phyloP scores from a whole-genome alignment of 2,888 invertebrate species.

The Xylota sylvarum region DNA sequence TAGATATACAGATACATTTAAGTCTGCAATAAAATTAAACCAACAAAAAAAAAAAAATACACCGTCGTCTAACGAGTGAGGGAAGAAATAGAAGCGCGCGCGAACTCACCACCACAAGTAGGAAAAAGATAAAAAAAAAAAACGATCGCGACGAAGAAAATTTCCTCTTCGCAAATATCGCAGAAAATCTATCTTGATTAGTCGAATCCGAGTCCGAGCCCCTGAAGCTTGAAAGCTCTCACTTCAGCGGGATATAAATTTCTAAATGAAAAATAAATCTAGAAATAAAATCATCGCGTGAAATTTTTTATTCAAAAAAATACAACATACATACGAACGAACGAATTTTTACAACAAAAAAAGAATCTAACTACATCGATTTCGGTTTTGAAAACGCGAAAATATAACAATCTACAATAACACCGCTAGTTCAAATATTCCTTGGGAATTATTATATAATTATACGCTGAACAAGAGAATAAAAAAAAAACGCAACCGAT shows the following conservation, averaged over 20 bases:
- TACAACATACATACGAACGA: constrained; percentile 65
- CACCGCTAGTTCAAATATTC: constrained; percentile 76
- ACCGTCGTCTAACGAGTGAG: constrained; percentile 41
- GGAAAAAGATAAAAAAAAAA: constrained; percentile 33
- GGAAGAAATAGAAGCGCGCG: constrained; percentile 56
- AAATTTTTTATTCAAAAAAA: constrained; percentile 41
- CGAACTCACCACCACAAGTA: constrained; percentile 52
- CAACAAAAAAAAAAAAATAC: constrained; percentile 68
- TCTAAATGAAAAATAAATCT: constrained; percentile 42
- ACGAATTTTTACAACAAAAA: constrained; percentile 54
- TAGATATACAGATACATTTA: constrained; percentile 65
- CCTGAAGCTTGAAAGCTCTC: constrained; percentile 83
- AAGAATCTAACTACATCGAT: constrained; percentile 65
- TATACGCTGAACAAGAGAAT: constrained; percentile 47
- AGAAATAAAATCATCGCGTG: constrained; percentile 65
- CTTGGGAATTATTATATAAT: constrained; percentile 71
- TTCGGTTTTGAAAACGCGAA: constrained; percentile 70
- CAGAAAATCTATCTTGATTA: constrained; percentile 80
- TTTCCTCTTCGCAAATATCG: constrained; percentile 81
- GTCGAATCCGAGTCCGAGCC: constrained; percentile 85
- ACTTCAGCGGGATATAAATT: constrained; percentile 75
- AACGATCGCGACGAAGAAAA: constrained; percentile 64
- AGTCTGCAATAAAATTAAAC: constrained; percentile 60
- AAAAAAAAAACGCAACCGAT: constrained; percentile 29
- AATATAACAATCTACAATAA: constrained; percentile 46